Conservation (phyloP, 92 coral and sea anemone species). For the Ricordea florida region DNA sequence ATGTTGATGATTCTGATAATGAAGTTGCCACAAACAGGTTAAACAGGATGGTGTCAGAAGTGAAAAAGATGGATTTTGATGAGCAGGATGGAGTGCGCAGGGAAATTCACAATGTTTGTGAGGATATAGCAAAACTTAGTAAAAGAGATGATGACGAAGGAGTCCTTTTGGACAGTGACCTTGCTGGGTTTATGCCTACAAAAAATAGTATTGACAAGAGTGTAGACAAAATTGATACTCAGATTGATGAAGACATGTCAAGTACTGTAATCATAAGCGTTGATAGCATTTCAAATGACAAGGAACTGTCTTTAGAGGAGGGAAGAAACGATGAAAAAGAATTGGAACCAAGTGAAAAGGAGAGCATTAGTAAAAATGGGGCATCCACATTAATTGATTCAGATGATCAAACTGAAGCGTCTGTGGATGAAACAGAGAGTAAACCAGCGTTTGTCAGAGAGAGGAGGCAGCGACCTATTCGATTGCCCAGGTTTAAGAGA, state of each 20-base stretch:
- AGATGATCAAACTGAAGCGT: background rate
- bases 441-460: background rate
- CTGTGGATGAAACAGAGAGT: background rate
- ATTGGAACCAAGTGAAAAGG: background rate
- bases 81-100: too few species aligned
- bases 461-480: background rate
- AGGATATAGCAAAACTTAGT: background rate
- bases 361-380: background rate
- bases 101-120: constrained; percentile 6
- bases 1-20: background rate
- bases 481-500: background rate
- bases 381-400: too few species aligned
- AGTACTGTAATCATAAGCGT: background rate
- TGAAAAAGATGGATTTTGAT: background rate
- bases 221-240: background rate
- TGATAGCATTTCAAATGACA: background rate
- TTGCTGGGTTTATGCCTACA: too few species aligned
- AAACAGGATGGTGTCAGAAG: background rate
- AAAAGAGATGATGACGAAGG: background rate
- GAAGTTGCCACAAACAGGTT: background rate
- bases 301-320: background rate
- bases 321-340: background rate
- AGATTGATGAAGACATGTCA: background rate
- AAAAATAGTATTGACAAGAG: background rate
- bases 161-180: too few species aligned